Evolutionary conservation across 1,140 invertebrate species (phyloP).

Genomic region (Lordiphosa clarofinis): DNA sequence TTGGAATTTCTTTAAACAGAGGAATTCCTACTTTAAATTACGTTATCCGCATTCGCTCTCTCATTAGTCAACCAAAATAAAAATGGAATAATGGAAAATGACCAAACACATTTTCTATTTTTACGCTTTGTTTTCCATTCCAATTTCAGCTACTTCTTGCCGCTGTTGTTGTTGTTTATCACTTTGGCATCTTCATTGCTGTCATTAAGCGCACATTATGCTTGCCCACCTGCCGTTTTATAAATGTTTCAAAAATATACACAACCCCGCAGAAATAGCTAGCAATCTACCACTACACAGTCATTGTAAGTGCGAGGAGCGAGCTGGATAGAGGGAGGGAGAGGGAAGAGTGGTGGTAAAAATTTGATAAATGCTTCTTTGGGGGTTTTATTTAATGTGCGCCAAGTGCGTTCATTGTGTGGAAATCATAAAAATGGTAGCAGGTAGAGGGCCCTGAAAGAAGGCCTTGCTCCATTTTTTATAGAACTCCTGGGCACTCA

Average conservation of each 20-base stretch:
- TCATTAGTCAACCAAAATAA: too few species aligned
- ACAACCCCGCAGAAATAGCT: slow-evolving; percentile 15
- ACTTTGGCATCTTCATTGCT: slow-evolving; percentile 76
- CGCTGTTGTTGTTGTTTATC: slow-evolving; percentile 71
- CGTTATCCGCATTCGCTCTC: neutral
- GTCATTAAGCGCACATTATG: slow-evolving; percentile 70
- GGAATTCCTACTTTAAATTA: too few species aligned
- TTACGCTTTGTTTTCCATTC: slow-evolving; percentile 47
- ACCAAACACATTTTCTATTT: slow-evolving; percentile 64
- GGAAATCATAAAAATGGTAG: slow-evolving; percentile 59
- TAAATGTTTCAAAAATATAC: slow-evolving; percentile 63
- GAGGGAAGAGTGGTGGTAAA: slow-evolving; percentile 54
- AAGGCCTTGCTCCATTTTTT: slow-evolving; percentile 9
- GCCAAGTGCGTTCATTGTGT: slow-evolving; percentile 71
- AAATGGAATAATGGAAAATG: slow-evolving; percentile 30
- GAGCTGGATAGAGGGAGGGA: neutral
- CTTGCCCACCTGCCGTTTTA: slow-evolving; percentile 59
- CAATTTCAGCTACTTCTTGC: slow-evolving; percentile 27
- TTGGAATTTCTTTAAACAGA: slow-evolving; percentile 3
- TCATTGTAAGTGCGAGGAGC: slow-evolving; percentile 3
- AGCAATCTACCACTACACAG: slow-evolving; percentile 20
- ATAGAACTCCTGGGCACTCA: slow-evolving; percentile 2
- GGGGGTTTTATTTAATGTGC: slow-evolving; percentile 68
- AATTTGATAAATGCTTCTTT: slow-evolving; percentile 74
- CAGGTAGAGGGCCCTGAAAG: slow-evolving; percentile 10